Evolutionary conservation across 2,888 invertebrate species (phyloP), one percentile per base, ranked within the genome.

Genomic region (Luffia ferchaultella): DNA sequence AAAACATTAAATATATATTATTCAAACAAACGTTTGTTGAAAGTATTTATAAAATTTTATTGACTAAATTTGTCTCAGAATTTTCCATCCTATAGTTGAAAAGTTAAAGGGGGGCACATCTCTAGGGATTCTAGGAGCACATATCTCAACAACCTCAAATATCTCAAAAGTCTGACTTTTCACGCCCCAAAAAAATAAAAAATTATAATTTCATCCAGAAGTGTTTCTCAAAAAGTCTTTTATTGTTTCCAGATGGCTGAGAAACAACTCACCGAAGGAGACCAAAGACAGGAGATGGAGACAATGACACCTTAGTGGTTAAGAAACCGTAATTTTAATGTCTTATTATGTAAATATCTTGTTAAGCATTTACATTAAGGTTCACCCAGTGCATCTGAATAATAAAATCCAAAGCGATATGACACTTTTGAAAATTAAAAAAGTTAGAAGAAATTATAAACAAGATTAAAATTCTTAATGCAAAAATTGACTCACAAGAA

Each of bases 291-390:
- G 30, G 30, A 30, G 30, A 30, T 30, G 12, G 12, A 7, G 30
- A 30, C 3, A 12, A 30, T 64, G 30, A 30, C 30, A 30, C 3
- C 30, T 30, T 46, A 46, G 46, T n/a, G 20, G 57, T 62, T 77
- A 78, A 67, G 76, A 70, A 80, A 77, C 77, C 79, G 79, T 82
- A 78, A 79, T 71, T 65, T 68, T 79, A 80, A 68, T 70, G 62
- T 55, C 5, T 53, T 78, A 78, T 77, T 71, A 67, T 71, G 68
- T 61, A 45, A 52, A 72, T 74, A 65, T 30, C 5, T 30, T 30
- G 30, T 30, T n/a, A 30, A 30, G 30, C 30, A 12, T 30, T 30
- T 30, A 30, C 5, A 7, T 7, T 30, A 30, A 30, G 30, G 30
- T 30, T 12, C 3, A 30, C 12, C 30, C 30, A 30, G 30, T 30